Percentiles rank a stretch among this genome's conserved stretches.
Evolutionary conservation across 1,140 invertebrate species (phyloP).

Genomic region (Episyrphus balteatus): DNA sequence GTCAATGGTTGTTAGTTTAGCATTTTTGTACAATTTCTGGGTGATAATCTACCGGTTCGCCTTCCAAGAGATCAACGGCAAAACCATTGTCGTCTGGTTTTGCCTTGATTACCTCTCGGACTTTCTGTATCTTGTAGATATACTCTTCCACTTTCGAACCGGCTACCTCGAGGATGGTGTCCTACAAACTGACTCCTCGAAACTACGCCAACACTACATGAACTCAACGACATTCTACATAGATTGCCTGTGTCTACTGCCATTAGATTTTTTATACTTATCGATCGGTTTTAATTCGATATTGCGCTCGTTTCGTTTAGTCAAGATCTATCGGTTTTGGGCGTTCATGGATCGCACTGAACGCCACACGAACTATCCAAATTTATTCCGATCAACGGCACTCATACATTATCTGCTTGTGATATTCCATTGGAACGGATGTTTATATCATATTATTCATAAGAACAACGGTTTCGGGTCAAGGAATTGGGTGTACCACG

Average conservation of each 20-base stretch:
- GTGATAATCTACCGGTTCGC: conserved; percentile 97
- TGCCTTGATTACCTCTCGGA: conserved; percentile 93
- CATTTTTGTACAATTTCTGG: conserved; percentile 98
- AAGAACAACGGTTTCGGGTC: conserved; percentile 89
- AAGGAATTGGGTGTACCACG: conserved; percentile 80
- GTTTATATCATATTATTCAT: conserved; percentile 91
- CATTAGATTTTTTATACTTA: conserved; percentile 94
- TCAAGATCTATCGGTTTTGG: conserved; percentile 98
- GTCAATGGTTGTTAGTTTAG: conserved; percentile 94
- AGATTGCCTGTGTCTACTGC: conserved; percentile 93
- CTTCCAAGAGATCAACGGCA: conserved; percentile 84
- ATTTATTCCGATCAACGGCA: conserved; percentile 87
- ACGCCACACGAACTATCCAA: conserved; percentile 96
- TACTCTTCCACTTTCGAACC: conserved; percentile 93
- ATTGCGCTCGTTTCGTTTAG: conserved; percentile 88
- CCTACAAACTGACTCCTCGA: conserved; percentile 86
- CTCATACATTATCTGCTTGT: conserved; percentile 94
- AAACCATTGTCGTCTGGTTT: conserved; percentile 89
- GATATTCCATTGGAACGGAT: conserved; percentile 99
- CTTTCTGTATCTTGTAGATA: conserved; percentile 90
- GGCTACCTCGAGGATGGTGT: conserved; percentile 95
- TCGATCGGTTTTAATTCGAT: conserved; percentile 98
- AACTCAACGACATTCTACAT: conserved; percentile 98
- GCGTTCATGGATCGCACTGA: conserved; percentile 97
- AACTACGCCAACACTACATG: conserved; percentile 93